A percentile compares a stretch with the other conserved stretches of the same genome.
These are phyloP conservation scores for Streblospio benedicti DNA, from an alignment of 1,140 invertebrate species.

Conservation along the genomic window DNA sequence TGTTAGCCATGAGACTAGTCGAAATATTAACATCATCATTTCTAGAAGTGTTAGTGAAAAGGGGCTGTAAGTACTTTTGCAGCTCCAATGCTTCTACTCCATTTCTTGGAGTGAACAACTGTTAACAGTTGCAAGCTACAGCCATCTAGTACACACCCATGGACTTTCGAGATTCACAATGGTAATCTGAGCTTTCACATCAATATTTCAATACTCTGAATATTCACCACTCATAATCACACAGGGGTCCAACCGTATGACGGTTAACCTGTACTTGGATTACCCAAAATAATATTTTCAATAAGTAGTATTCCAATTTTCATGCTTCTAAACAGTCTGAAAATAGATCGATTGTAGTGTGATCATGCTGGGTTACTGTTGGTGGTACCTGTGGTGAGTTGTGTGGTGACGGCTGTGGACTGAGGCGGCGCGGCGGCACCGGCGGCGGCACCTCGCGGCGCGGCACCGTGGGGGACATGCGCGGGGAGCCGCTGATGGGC, in stretches of 20 bases:
- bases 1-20: too few species aligned
- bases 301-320: not conserved
- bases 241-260: not conserved
- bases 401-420: slow-evolving; percentile 37
- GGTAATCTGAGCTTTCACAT: too few species aligned
- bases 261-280: not conserved
- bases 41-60: too few species aligned
- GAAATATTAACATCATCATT: too few species aligned
- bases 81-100: too few species aligned
- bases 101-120: too few species aligned
- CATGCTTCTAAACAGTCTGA: not conserved
- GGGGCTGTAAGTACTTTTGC: too few species aligned
- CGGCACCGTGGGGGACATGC: slow-evolving; percentile 48
- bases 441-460: slow-evolving; percentile 53
- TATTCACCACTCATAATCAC: not conserved
- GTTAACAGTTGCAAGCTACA: too few species aligned
- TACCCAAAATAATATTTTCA: not conserved
- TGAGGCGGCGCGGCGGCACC: slow-evolving; percentile 44
- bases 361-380: slow-evolving; percentile 24
- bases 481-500: slow-evolving; percentile 53
- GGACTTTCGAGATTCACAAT: too few species aligned
- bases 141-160: too few species aligned
- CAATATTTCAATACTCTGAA: not conserved
- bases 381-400: slow-evolving; percentile 43
- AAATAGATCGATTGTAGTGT: not conserved